Evolutionary conservation across 1,140 invertebrate species (phyloP), one percentile per base, ranked within the genome.

Genomic region (Octopus bimaculoides): DNA sequence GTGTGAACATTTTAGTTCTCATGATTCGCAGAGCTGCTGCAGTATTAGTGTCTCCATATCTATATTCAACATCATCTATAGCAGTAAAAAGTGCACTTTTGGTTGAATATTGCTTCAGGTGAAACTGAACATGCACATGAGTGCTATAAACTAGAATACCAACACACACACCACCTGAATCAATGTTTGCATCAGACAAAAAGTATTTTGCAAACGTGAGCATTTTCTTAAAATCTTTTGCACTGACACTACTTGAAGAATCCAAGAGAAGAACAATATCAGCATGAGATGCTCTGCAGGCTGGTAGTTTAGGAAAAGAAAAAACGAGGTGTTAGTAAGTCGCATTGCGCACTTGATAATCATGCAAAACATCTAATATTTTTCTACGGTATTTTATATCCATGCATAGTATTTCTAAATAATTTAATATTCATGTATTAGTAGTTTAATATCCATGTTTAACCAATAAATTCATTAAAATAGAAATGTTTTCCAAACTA

Each of bases 41-140:
- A 9, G 88, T 89, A 81, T 88, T 89, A 12, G 89, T 89, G 78
- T 85, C 86, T 56, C 87, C 88, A 54, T 84, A 86, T 41, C 79
- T 79, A 78, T 85, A 88, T 4, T 83, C 82, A 75, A 86, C 84
- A 3, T 80, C 82, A 52, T 84, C 83, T 41, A 89, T 86, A n/a
- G 84, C 84, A 4, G 79, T 74, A 52, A 83, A 82, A 4, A 87
- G 54, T 10, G 81, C 82, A 1, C 55, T 41, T 61, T 83, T 85
- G 10, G 83, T 82, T 0, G 10, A 26, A 75, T 84, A 82, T 0
- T 77, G 66, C 54, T 85, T 85, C 74, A 88, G 73, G 12, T 87
- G 78, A 71, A 87, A 89, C 78, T 87, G 77, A 4, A 85, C 54
- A 26, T 81, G 54, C 53, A 77, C 82, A 10, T 80, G 52, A 41